These are phyloP conservation scores for Meloidogyne floridensis DNA, from an alignment of 1,140 invertebrate genomes.

Conservation along the genomic window DNA sequence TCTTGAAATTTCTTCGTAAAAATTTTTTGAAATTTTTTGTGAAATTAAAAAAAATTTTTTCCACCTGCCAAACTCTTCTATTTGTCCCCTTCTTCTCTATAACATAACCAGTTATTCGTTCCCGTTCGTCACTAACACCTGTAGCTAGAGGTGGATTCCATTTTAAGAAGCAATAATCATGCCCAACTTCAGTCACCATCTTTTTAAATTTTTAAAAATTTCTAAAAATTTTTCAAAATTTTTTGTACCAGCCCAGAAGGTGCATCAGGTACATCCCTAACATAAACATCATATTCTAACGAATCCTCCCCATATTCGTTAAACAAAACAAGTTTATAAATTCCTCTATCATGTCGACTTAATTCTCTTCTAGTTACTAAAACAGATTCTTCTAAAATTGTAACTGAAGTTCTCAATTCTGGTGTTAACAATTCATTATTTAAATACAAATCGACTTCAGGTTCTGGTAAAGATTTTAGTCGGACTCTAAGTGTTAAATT, in stretches of 20 bases:
- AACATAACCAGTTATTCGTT: slow-evolving; percentile 88
- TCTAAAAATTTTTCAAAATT: neutral
- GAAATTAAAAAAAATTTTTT: too few relatives aligned
- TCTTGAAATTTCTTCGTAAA: too few relatives aligned
- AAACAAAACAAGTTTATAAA: slow-evolving; percentile 84
- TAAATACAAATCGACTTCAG: slow-evolving; percentile 53
- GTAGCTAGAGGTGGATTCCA: slow-evolving; percentile 83
- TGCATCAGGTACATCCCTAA: slow-evolving; percentile 75
- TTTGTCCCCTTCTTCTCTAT: slow-evolving; percentile 75
- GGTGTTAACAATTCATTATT: slow-evolving; percentile 50
- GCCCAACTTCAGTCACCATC: slow-evolving; percentile 87
- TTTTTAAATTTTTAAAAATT: neutral
- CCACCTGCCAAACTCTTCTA: slow-evolving; percentile 43
- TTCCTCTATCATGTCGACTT: slow-evolving; percentile 76
- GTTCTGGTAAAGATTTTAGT: slow-evolving; percentile 49
- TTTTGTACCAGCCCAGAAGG: slow-evolving; percentile 77
- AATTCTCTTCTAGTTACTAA: slow-evolving; percentile 46
- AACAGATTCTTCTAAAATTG: slow-evolving; percentile 49
- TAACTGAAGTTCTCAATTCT: slow-evolving; percentile 53
- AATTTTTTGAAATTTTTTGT: too few relatives aligned
- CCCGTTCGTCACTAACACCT: slow-evolving; percentile 79
- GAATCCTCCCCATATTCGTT: slow-evolving; percentile 93
- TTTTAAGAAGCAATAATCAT: slow-evolving; percentile 79
- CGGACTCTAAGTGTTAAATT: slow-evolving; percentile 44
- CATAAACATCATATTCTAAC: slow-evolving; percentile 68